Conservation (phyloP, 2,888 invertebrate genomes). For the Pristionchus maxplancki region DNA sequence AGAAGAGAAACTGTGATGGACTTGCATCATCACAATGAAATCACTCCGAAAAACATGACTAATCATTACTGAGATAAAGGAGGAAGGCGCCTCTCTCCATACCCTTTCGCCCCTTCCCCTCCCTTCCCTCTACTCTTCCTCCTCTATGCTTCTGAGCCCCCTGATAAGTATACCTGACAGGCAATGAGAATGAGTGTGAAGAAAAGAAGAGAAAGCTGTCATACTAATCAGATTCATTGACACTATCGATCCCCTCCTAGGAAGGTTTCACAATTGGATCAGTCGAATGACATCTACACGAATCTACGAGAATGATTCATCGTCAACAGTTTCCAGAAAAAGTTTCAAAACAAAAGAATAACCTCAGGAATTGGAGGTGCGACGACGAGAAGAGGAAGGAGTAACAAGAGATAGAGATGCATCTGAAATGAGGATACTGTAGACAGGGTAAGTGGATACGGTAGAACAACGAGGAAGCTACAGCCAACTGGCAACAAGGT, state of each 20-base stretch:
- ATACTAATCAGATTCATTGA: slow-evolving; percentile 23
- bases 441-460: not conserved
- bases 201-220: not conserved
- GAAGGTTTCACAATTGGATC: not conserved
- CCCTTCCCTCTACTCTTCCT: slow-evolving; percentile 1
- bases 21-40: not conserved
- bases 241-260: slow-evolving; percentile 1
- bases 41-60: slow-evolving; percentile 3
- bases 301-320: not conserved
- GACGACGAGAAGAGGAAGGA: slow-evolving; percentile 5
- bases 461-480: not conserved
- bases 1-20: not conserved
- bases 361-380: slow-evolving; percentile 20
- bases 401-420: not conserved
- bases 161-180: slow-evolving; percentile 40
- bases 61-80: not conserved
- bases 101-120: slow-evolving; percentile 25
- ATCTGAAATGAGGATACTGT: not conserved
- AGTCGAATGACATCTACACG: not conserved
- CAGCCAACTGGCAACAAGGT: slow-evolving; percentile 19
- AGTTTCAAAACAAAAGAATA: not conserved
- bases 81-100: slow-evolving; percentile 8
- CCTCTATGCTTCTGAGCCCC: not conserved
- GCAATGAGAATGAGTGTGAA: not conserved
- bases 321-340: not conserved